Evolutionary conservation across 2,797 vertebrate species (phyloP).

Genomic region (Gallinago nigripennis): DNA sequence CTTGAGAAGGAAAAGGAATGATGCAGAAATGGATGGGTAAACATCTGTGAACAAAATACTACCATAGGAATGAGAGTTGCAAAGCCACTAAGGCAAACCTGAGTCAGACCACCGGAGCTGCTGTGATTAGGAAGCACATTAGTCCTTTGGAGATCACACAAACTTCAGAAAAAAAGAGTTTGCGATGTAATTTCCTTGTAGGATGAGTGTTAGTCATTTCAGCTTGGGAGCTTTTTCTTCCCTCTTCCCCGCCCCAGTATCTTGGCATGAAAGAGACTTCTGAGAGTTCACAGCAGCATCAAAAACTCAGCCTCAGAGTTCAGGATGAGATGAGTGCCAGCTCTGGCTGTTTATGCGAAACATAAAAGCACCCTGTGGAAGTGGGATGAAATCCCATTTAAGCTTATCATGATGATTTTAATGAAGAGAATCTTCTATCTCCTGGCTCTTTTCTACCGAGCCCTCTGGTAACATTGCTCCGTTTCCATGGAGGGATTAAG

Average conservation of each 20-base stretch:
- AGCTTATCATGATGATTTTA: background rate
- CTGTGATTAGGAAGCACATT: background rate
- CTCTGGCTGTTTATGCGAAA: background rate
- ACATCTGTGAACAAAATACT: background rate
- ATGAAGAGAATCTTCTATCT: background rate
- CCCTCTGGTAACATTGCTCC: background rate
- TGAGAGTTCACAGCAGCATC: background rate
- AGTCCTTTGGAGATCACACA: background rate
- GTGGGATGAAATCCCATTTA: slow-evolving; percentile 21
- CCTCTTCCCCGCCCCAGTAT: background rate
- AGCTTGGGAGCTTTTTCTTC: background rate
- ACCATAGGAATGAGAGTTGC: background rate
- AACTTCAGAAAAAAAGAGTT: background rate
- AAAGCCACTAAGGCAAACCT: background rate
- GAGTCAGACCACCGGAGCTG: background rate
- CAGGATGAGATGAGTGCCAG: background rate
- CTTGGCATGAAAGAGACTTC: background rate
- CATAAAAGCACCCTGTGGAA: background rate
- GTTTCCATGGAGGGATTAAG: background rate
- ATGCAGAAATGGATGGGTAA: background rate
- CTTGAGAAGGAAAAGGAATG: background rate
- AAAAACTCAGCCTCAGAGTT: slow-evolving; percentile 1
- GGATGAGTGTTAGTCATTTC: background rate
- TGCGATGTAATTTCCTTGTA: background rate
- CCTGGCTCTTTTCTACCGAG: background rate